Base-by-base conservation (phyloP, 2,113 vertebrate genomes). In the Melierax canorus region DNA sequence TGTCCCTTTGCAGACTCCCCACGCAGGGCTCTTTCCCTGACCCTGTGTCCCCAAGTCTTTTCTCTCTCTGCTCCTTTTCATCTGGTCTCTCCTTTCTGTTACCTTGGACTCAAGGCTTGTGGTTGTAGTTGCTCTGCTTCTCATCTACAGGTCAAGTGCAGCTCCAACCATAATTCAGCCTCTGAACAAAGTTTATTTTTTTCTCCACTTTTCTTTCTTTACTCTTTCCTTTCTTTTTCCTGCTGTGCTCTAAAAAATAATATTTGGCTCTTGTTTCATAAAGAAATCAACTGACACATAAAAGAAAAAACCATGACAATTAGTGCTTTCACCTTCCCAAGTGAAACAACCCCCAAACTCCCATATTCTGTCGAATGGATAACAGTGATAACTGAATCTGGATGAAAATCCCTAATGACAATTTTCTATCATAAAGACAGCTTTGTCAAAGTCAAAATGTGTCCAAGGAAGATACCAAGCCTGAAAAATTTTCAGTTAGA, bases 11-110 rank as follows among this genome's bases (percentile, higher is more conserved):
- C 29, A 53, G 19, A 17, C 3, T n/a, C 17, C 17, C 2, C 0
- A 1, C 14, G 39, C 2, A 14, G 16, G 27, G 14, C 38, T 67
- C 2, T 75, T 94, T 17, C 29, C 24, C 19, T 0, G 1, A 3
- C 3, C 32, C 26, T 50, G 12, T 36, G 24, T 38, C 8, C 13
- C 15, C 9, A 32, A 7, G 24, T 9, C 6, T 78, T 55, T 88
- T 50, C 22, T 24, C 21, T 50, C 7, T 50, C 71, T 88, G 46
- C 9, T 75, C 8, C 29, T 85, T 77, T 71, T 62, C 38, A 16
- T n/a, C 19, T 24, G 8, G 16, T 74, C 16, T 2, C 14, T 75
- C 15, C 30, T 36, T 48, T 60, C 48, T 53, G 8, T 46, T 39
- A 43, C 36, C 43, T 51, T 69, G 48, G 38, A 68, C 18, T 9